phyloP scores from a whole-genome alignment of 2,113 vertebrate species.

The Lonchura striata region DNA sequence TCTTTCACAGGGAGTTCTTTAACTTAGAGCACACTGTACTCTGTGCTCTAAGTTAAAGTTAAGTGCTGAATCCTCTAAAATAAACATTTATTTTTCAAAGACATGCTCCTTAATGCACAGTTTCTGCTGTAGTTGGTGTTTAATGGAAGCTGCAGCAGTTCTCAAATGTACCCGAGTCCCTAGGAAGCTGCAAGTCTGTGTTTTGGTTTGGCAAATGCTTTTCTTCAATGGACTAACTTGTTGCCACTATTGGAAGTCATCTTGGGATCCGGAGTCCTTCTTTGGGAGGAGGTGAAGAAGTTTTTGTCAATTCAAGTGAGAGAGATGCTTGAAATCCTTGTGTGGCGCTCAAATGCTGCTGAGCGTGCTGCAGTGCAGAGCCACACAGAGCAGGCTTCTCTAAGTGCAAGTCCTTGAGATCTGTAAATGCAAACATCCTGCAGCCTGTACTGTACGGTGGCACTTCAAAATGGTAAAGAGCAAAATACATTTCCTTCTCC shows the following conservation, averaged over 20 bases:
- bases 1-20: neutral
- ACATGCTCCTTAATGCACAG: neutral
- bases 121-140: neutral
- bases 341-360: accelerated
- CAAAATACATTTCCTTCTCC: neutral
- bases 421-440: neutral
- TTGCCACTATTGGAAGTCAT: neutral
- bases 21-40: neutral
- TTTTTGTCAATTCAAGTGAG: accelerated
- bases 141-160: neutral
- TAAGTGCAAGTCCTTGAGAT: neutral
- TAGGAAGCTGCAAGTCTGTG: neutral
- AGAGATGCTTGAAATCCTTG: neutral
- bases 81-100: neutral
- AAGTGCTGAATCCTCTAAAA: neutral
- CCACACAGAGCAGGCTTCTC: neutral
- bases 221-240: neutral
- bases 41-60: too few relatives aligned
- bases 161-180: neutral
- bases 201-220: neutral
- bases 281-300: neutral
- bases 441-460: neutral
- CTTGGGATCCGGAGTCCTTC: neutral
- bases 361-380: neutral
- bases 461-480: neutral